Conservation (phyloP, 2,888 invertebrate genomes). For the Hyppa rectilinea region DNA sequence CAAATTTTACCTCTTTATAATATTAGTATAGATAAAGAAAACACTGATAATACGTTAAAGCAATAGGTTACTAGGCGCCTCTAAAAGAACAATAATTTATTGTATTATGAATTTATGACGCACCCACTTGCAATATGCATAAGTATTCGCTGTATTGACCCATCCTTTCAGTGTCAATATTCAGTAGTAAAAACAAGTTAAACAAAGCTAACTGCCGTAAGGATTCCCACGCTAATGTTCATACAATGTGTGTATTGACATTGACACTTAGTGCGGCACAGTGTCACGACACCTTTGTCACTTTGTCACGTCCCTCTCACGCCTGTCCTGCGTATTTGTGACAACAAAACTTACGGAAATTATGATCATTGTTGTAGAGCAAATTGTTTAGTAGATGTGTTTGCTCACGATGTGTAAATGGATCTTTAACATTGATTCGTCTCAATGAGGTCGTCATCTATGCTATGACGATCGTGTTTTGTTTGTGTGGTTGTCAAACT, state of each 20-base stretch:
- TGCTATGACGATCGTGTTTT: slow-evolving; percentile 6
- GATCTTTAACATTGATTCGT: background rate
- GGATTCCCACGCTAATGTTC: slow-evolving; percentile 75
- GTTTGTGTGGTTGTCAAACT: background rate
- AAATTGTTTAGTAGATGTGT: slow-evolving; percentile 39
- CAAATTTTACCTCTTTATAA: no score
- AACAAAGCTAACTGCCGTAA: slow-evolving; percentile 51
- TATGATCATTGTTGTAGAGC: slow-evolving; percentile 22
- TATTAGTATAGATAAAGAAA: no score
- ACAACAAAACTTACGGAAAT: slow-evolving; percentile 51
- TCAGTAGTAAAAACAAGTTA: slow-evolving; percentile 58
- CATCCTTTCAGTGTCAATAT: slow-evolving; percentile 41
- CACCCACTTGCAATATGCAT: background rate
- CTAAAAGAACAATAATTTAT: slow-evolving; percentile 1
- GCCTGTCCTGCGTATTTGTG: slow-evolving; percentile 21
- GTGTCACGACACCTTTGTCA: slow-evolving; percentile 75
- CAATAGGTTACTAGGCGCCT: background rate
- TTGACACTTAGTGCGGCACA: slow-evolving; percentile 68
- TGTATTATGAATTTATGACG: background rate
- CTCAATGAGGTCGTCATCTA: background rate
- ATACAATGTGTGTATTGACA: slow-evolving; percentile 70
- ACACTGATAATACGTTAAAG: background rate
- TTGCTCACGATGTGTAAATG: slow-evolving; percentile 21
- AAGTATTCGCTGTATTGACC: slow-evolving; percentile 29
- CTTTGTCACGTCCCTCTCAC: slow-evolving; percentile 51